Evolutionary conservation across 2,113 vertebrate species (phyloP), one percentile per base, ranked within the genome.

Genomic region (Petrocephalus zakoni): DNA sequence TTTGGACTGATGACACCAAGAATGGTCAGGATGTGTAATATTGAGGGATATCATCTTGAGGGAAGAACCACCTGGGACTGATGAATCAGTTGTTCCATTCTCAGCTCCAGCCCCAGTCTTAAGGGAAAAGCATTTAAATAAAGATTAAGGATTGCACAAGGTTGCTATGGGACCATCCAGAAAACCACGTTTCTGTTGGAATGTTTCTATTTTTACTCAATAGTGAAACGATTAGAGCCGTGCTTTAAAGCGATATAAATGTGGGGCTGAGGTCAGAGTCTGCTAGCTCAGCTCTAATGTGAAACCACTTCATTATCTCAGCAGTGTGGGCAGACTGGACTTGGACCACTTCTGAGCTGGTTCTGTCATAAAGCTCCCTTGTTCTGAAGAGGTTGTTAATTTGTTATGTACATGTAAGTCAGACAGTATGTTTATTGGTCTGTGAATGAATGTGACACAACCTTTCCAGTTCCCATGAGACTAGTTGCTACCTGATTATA

Each of bases 121-220:
- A 29, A 37, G 7, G 17, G 15, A n/a, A 19, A 87, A 64, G 55
- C 56, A 47, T 87, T 87, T 87, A 61, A 87, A 64, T 56, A 37
- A 19, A 87, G 21, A 61, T 61, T 46, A 87, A 87, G 53, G 21
- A 87, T 87, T 61, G 56, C 56, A 64, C 37, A 64, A 64, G 10
- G 86, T 47, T 55, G 29, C 53, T 46, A 22, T n/a, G 17, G 10
- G n/a, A 22, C 86, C 56, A 2, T 55, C 25, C 85, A 21, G 34
- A 58, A 84, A 87, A 87, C 85, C 85, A 64, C 86, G 21, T 25
- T 58, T 37, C 52, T 87, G 37, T n/a, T 42, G 56, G 86, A 87
- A 64, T 87, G 86, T 87, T 87, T 64, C 86, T 87, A 87, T 87
- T 87, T 87, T 61, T 87, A 58, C 56, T 87, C 42, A 87, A 58